Evolutionary conservation across 2,888 invertebrate species (phyloP).

Genomic region (Pollenia amentaria): DNA sequence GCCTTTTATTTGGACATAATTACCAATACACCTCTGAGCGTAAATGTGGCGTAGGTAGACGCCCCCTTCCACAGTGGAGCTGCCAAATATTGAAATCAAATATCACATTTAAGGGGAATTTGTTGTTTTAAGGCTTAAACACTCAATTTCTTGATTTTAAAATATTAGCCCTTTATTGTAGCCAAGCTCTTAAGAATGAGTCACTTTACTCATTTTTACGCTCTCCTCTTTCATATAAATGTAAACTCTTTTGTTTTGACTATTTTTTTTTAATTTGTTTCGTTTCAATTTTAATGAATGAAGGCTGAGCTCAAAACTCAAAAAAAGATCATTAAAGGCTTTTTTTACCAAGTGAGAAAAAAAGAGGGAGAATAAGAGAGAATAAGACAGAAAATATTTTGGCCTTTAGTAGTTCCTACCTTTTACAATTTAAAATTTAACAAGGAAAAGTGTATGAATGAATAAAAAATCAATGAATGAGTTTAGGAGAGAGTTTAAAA

Average conservation of each 20-base stretch:
- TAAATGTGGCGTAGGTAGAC: conserved; percentile 70
- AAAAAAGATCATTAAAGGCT: conserved; percentile 50
- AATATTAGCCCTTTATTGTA: conserved; percentile 28
- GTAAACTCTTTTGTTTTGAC: conserved; percentile 31
- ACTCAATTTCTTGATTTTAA: conserved; percentile 41
- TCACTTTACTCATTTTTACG: conserved; percentile 20
- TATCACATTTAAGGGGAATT: conserved; percentile 18
- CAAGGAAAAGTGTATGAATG: conserved; percentile 62
- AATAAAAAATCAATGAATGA: conserved; percentile 30
- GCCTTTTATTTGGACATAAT: conserved; percentile 76
- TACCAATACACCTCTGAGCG: conserved; percentile 75
- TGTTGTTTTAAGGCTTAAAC: conserved; percentile 10
- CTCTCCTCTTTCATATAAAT: conserved; percentile 38
- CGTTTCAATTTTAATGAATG: conserved; percentile 50
- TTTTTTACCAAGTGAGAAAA: background rate
- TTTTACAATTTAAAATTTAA: conserved; percentile 1
- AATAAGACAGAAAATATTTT: background rate
- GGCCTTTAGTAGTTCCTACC: conserved; percentile 13
- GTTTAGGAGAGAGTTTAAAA: background rate
- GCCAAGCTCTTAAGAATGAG: conserved; percentile 39
- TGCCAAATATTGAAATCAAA: background rate
- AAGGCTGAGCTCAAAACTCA: conserved; percentile 67
- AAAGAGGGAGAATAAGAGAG: conserved; percentile 45
- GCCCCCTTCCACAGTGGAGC: conserved; percentile 63
- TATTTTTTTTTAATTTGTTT: background rate